Base-by-base conservation (phyloP, 2,888 invertebrate genomes). In the Tiphia femorata region DNA sequence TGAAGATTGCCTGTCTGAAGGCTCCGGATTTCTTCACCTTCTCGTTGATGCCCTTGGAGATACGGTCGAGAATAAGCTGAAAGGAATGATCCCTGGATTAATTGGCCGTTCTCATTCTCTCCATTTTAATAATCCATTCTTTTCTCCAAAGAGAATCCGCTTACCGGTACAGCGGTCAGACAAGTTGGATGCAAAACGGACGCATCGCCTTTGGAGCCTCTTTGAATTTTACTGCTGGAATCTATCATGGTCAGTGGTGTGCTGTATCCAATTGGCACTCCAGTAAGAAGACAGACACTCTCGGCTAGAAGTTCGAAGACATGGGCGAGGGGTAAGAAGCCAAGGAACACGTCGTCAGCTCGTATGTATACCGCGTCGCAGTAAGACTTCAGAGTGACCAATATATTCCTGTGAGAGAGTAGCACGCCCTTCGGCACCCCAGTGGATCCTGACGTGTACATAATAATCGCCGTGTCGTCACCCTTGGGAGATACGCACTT, bases 381-480 rank as follows among this genome's bases (percentile, higher is more conserved):
- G 84, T 92, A 95, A 4, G 92, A 90, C 81, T 91, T 91, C 78
- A 95, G 87, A 19, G 94, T 93, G 29, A 91, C 87, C 68, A 95
- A 87, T 79, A 94, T 90, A 84, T 95, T 95, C 76, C 88, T 89
- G 83, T 95, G 95, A 2, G 93, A 90, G 25, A 95, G 86, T 16
- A 94, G 80, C 10, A 95, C 94, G 75, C 97, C 97, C 85, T 97
- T 97, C 0, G 97, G 97, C 57, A 92, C 90, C 48, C 97, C 98
- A 2, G 98, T 98, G 0, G 97, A 97, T 4, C 98, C 98, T 71
- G 96, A 97, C 1, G 98, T 99, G 87, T 98, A 99, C 98, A 99
- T 99, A 35, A 99, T 92, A 75, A 99, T 95, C 43, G 98, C 98
- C 3, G 92, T 90, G 83, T 98, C 98, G 10, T 89, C 85, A 4